Evolutionary conservation across 2,113 vertebrate species (phyloP).

Genomic region (Gadus macrocephalus): DNA sequence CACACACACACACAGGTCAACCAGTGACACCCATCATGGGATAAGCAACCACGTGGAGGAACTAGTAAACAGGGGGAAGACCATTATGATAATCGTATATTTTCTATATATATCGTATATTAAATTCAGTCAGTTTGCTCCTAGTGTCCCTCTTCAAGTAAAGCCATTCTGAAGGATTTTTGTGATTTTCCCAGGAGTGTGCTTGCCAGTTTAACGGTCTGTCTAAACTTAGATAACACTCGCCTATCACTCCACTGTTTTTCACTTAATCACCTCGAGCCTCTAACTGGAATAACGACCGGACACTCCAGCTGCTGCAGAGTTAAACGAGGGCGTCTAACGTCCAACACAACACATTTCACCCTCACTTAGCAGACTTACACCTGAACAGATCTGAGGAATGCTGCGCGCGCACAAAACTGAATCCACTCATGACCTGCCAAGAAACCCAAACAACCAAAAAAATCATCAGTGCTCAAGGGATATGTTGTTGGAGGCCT

Average conservation of each 20-base stretch:
- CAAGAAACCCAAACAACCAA: too few relatives aligned
- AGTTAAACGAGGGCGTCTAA: background rate
- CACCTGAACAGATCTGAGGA: background rate
- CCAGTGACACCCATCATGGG: too few relatives aligned
- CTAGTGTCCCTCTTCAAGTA: too few relatives aligned
- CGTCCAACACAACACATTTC: background rate
- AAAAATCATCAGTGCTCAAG: too few relatives aligned
- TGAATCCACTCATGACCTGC: too few relatives aligned
- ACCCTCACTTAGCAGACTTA: background rate
- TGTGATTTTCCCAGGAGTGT: conserved; percentile 41
- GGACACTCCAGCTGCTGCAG: background rate
- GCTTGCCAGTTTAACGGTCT: conserved; percentile 62
- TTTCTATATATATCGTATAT: too few relatives aligned
- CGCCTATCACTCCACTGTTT: background rate
- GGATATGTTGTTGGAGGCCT: too few relatives aligned
- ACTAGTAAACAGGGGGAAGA: too few relatives aligned
- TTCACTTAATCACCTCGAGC: background rate
- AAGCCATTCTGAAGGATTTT: conserved; percentile 20
- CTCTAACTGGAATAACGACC: background rate
- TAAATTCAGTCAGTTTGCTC: too few relatives aligned
- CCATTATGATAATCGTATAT: too few relatives aligned
- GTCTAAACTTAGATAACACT: conserved; percentile 28
- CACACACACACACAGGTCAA: conserved; percentile 1
- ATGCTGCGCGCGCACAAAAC: background rate
- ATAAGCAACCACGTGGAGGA: too few relatives aligned